Evolutionary conservation across 1,140 invertebrate genomes (phyloP), one percentile per base, ranked within the genome.

Genomic region (Pseudomyrmex pallidus): DNA sequence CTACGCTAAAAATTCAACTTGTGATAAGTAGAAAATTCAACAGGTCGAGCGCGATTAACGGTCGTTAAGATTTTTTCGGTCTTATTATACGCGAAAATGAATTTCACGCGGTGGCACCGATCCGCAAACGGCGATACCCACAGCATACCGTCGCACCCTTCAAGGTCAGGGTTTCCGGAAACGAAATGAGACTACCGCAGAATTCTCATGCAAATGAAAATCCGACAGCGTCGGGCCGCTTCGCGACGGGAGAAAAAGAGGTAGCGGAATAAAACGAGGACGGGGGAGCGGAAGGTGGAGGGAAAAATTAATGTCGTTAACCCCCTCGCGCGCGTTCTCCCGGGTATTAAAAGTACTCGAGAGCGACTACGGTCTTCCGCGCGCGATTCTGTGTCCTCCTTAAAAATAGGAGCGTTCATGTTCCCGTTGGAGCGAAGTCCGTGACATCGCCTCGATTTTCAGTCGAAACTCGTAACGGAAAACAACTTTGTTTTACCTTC

Each of bases 261-360:
- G 13, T 52, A 78, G 54, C 46, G 74, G 22, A 52, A 76, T 56
- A 70, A 80, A 77, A 70, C 22, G 48, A 77, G 25, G 48, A 59
- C 35, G 61, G 77, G 44, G 10, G 44, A n/a, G n/a, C 67, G 72
- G 22, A 35, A 35, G 78, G 74, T 73, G 70, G 77, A 82, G 85
- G 91, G 89, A 90, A 88, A 90, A 91, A 91, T 91, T 92, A 92
- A 92, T 91, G 78, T 83, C 84, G 67, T 92, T 90, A 92, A 91
- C 87, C 87, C 54, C 78, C 83, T 85, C 52, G 86, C 66, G 86
- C 84, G 86, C 84, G 88, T 91, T 88, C 86, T 91, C 85, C 70
- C 64, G 82, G 82, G 87, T 87, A 91, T 92, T 91, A 91, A 92
- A 91, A 91, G 90, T 91, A 86, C 83, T 89, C 90, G 67, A 85